Conservation (phyloP, 2,113 vertebrate genomes). For the Oxyura jamaicensis region DNA sequence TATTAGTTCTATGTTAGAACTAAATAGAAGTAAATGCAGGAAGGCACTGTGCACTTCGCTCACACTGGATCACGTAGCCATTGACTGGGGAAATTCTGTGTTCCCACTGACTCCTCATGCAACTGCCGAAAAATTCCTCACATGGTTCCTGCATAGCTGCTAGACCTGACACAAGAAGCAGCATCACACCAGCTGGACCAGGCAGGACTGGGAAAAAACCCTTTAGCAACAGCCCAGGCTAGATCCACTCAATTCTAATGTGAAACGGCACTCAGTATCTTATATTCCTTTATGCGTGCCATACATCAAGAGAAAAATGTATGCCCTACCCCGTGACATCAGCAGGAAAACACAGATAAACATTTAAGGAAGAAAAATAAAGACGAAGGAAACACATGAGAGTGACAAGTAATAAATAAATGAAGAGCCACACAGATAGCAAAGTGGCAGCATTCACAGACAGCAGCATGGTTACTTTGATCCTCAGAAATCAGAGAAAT, state of each 20-base stretch:
- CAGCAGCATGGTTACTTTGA: neutral
- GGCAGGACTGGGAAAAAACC: neutral
- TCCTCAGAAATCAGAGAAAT: neutral
- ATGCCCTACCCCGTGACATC: neutral
- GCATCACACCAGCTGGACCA: neutral
- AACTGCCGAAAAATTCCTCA: neutral
- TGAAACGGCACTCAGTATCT: neutral
- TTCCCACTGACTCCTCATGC: neutral
- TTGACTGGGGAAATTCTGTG: neutral
- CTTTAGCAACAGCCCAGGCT: neutral
- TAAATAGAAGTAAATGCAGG: neutral
- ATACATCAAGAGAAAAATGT: neutral
- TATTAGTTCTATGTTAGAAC: neutral
- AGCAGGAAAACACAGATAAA: neutral
- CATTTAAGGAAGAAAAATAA: neutral
- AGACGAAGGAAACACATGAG: neutral
- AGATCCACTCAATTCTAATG: neutral
- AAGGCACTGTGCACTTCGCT: neutral
- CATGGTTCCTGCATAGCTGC: neutral
- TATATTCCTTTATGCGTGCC: neutral
- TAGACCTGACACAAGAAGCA: neutral
- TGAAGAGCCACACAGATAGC: neutral
- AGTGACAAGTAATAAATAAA: neutral
- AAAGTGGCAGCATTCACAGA: neutral
- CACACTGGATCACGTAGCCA: neutral